These are phyloP conservation scores for Globicephala melas DNA, from an alignment of 2,113 vertebrate genomes.

Conservation along the genomic window DNA sequence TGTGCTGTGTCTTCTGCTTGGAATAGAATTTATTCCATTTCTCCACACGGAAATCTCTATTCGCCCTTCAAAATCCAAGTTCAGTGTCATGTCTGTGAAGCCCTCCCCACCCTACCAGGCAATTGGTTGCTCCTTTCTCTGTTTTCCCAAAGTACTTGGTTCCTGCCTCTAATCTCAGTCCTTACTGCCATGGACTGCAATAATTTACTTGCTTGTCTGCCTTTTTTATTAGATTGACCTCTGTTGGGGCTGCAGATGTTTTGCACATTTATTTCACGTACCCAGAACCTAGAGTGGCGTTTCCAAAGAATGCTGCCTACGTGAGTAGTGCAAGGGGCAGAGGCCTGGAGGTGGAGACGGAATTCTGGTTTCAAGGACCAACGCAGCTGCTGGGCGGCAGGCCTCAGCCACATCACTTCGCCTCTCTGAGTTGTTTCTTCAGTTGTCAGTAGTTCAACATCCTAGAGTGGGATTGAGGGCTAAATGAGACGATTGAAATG, in stretches of 20 bases:
- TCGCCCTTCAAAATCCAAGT: background rate
- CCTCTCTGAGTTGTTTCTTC: background rate
- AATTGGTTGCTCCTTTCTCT: background rate
- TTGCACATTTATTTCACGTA: background rate
- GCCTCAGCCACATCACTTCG: too few species aligned
- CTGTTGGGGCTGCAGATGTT: background rate
- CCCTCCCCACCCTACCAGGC: background rate
- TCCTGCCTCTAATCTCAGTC: background rate
- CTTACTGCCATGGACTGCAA: background rate
- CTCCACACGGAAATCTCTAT: background rate
- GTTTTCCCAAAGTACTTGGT: background rate
- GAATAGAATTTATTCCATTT: background rate
- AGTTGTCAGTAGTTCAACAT: background rate
- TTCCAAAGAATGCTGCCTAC: background rate
- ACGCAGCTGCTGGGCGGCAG: background rate
- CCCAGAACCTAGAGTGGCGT: background rate
- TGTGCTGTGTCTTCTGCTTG: background rate
- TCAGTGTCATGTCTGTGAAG: background rate
- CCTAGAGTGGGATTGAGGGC: background rate
- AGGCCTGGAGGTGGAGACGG: background rate
- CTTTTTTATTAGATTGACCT: background rate
- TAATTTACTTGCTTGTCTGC: background rate
- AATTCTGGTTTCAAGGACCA: background rate
- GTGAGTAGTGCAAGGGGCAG: accelerated
- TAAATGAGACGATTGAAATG: background rate